Percentiles rank a stretch among this genome's conserved stretches.
Evolutionary conservation across 2,888 invertebrate species (phyloP).

Genomic region (Ischnura elegans): DNA sequence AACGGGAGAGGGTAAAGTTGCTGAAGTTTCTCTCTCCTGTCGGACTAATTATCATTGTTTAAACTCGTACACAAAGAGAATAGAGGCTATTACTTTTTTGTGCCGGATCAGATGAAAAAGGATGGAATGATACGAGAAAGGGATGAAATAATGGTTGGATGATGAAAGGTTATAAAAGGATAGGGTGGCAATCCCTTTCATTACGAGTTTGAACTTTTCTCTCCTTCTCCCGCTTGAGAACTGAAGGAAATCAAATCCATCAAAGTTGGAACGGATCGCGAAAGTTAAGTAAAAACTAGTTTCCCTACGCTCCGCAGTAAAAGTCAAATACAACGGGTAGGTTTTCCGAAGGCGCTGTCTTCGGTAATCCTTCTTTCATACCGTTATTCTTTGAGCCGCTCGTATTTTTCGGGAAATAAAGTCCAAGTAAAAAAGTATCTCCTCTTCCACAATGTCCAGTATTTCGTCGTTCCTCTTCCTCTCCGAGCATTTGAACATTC

Average conservation of each 20-base stretch:
- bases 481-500: no score
- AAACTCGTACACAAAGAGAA: slow-evolving; percentile 31
- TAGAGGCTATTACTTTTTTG: not conserved
- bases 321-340: not conserved
- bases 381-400: not conserved
- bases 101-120: not conserved
- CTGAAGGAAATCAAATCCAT: slow-evolving; percentile 2
- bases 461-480: no score
- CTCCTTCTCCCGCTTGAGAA: not conserved
- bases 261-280: not conserved
- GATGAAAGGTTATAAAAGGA: not conserved
- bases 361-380: not conserved
- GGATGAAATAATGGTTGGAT: not conserved
- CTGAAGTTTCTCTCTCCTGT: not conserved
- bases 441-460: no score
- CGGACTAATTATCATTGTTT: slow-evolving; percentile 37
- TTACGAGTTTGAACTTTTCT: not conserved
- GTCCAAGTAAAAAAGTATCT: no score
- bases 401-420: not conserved
- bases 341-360: not conserved
- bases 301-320: not conserved
- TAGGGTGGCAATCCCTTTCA: not conserved
- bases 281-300: not conserved
- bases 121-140: not conserved
- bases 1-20: not conserved